Percentiles rank a stretch among this genome's conserved stretches.
Evolutionary conservation across 2,113 vertebrate species (phyloP).

Genomic region (Bubo blakistoni): DNA sequence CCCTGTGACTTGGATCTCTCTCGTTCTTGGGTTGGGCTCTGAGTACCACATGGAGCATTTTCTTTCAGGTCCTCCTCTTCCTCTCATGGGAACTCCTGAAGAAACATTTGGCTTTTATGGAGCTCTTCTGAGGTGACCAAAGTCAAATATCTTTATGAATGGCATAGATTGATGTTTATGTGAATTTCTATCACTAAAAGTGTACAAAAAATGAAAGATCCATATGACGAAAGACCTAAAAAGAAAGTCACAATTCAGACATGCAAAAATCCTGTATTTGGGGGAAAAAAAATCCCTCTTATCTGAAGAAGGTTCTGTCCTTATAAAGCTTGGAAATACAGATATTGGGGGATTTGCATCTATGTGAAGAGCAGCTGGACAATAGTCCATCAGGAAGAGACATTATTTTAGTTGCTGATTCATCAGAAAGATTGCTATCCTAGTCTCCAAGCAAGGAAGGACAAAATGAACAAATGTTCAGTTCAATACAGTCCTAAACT

Average conservation of each 20-base stretch:
- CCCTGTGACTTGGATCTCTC: not conserved
- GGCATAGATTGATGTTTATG: not conserved
- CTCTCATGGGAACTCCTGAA: not conserved
- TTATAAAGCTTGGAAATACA: not conserved
- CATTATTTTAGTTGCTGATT: not conserved
- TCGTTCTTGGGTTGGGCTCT: not conserved
- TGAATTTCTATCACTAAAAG: not conserved
- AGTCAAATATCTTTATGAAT: not conserved
- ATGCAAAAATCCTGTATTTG: not conserved
- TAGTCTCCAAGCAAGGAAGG: not conserved
- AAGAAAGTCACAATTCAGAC: not conserved
- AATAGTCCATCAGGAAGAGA: not conserved
- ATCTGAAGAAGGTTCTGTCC: not conserved
- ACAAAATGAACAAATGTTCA: not conserved
- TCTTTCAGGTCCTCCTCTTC: not conserved
- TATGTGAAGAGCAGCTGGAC: not conserved
- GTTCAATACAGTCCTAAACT: not conserved
- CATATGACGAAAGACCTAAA: not conserved
- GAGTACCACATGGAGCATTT: rapidly evolving
- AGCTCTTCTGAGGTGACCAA: not conserved
- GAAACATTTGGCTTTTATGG: not conserved
- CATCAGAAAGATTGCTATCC: not conserved
- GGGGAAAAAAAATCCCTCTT: too few relatives aligned
- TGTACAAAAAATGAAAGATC: not conserved
- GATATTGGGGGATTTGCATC: not conserved